These are phyloP conservation scores for Threskiornis aethiopicus DNA, from an alignment of 2,797 vertebrate genomes.

Conservation along the genomic window DNA sequence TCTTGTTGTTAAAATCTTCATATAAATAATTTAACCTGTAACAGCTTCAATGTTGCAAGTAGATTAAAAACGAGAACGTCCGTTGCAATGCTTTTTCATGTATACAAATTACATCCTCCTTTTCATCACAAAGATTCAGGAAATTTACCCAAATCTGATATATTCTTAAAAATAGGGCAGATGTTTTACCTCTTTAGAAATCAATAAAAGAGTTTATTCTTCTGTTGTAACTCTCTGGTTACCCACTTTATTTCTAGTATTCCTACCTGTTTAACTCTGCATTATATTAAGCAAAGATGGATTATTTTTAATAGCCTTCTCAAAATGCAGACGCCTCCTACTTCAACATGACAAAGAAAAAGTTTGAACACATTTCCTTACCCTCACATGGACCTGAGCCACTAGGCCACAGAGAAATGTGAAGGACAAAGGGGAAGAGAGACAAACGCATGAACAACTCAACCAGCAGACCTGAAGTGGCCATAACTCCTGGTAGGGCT, in stretches of 20 bases:
- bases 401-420: background rate
- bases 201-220: background rate
- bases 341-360: background rate
- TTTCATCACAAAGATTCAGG: background rate
- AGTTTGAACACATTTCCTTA: background rate
- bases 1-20: background rate
- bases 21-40: background rate
- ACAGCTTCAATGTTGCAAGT: background rate
- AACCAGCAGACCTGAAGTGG: background rate
- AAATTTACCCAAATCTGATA: background rate
- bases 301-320: background rate
- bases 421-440: background rate
- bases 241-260: background rate
- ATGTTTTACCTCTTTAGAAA: background rate
- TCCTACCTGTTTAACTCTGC: background rate
- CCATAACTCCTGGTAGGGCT: background rate
- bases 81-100: background rate
- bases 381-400: background rate
- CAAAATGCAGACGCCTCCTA: background rate
- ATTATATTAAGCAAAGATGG: background rate
- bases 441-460: background rate
- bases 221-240: background rate
- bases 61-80: background rate
- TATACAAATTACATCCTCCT: background rate
- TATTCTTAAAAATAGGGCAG: background rate